Evolutionary conservation across 2,797 vertebrate genomes (phyloP).

Genomic region (Tapera naevia): DNA sequence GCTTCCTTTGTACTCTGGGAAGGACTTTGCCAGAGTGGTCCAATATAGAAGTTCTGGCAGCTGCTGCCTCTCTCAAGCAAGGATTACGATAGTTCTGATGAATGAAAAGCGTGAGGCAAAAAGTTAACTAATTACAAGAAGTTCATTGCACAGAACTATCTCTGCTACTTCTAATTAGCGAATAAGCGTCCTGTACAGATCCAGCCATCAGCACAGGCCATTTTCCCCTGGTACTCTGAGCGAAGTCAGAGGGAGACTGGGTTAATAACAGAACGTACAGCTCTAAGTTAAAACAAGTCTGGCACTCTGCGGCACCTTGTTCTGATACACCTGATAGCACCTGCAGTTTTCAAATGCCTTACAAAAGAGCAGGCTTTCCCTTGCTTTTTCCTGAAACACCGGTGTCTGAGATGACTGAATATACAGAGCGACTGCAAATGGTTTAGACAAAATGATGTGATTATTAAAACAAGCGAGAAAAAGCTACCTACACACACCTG

Average conservation of each 20-base stretch:
- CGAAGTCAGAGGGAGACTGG: neutral
- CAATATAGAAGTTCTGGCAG: constrained; percentile 88
- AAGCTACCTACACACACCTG: neutral
- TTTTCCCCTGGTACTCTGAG: neutral
- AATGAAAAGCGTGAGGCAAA: neutral
- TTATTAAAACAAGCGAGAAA: rapidly evolving
- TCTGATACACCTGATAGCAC: neutral
- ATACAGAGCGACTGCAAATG: neutral
- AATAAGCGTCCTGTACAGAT: neutral
- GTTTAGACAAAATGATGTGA: neutral
- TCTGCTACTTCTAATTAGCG: neutral
- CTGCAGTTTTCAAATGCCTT: neutral
- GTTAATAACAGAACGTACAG: neutral
- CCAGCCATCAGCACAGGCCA: neutral
- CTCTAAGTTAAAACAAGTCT: neutral
- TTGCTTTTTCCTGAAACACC: neutral
- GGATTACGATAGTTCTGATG: constrained; percentile 87
- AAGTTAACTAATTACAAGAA: neutral
- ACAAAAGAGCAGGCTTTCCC: neutral
- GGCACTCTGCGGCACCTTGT: neutral
- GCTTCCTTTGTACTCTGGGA: constrained; percentile 88
- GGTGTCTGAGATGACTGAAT: neutral
- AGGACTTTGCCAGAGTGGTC: constrained; percentile 90
- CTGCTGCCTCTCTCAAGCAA: constrained; percentile 85
- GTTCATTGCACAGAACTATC: neutral